Conservation (phyloP, 2,888 invertebrate species). For the Tridacna crocea region DNA sequence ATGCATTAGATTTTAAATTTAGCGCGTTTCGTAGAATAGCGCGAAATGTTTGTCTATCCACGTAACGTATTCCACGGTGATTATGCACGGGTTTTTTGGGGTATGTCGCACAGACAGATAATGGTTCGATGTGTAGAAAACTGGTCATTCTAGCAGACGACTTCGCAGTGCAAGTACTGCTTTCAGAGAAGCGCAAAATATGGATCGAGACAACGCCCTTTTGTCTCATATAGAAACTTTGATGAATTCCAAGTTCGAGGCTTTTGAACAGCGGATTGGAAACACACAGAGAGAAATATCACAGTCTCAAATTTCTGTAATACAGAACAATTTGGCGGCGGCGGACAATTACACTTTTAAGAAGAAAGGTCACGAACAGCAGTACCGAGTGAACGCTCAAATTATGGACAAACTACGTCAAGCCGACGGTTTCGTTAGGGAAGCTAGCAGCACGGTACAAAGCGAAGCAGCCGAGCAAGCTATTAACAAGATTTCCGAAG, state of each 20-base stretch:
- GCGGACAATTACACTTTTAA: slow-evolving; percentile 21
- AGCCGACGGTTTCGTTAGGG: slow-evolving; percentile 15
- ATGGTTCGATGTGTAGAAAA: not conserved
- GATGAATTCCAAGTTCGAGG: slow-evolving; percentile 1
- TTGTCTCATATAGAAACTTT: not conserved
- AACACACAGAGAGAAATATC: slow-evolving; percentile 3
- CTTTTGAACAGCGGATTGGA: not conserved
- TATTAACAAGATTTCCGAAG: slow-evolving; percentile 24
- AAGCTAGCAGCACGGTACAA: not conserved
- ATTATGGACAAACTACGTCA: slow-evolving; percentile 26
- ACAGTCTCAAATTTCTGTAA: not conserved
- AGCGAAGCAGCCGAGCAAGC: slow-evolving; percentile 13
- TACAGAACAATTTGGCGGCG: not conserved
- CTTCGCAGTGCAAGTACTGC: not conserved
- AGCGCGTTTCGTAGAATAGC: not conserved
- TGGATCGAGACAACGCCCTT: slow-evolving; percentile 10
- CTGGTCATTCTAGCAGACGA: not conserved
- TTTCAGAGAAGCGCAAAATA: not conserved
- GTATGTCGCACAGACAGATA: not conserved
- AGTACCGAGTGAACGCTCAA: slow-evolving; percentile 19
- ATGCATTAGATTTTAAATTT: too few relatives aligned
- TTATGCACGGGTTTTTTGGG: not conserved
- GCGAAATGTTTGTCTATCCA: not conserved
- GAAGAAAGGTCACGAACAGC: slow-evolving; percentile 38
- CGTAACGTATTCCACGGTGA: not conserved